Evolutionary conservation across 2,888 invertebrate genomes (phyloP).

Genomic region (Tryphoninae sp.): DNA sequence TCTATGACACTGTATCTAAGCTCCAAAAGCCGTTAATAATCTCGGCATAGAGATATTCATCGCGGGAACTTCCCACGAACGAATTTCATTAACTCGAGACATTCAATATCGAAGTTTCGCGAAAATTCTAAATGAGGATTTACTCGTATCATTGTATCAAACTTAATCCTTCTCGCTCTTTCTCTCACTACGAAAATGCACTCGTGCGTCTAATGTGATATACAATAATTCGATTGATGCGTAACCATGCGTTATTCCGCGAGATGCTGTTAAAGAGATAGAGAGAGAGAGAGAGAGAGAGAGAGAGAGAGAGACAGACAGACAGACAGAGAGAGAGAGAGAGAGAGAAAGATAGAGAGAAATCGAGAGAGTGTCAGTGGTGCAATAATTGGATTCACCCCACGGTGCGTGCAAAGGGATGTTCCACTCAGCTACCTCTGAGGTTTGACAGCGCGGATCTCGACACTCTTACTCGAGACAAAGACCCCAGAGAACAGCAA

Average conservation of each 20-base stretch:
- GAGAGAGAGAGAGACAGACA: too few relatives aligned
- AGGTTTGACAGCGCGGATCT: constrained; percentile 34
- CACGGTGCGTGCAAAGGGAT: background rate
- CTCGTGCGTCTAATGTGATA: too few relatives aligned
- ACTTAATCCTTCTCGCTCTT: too few relatives aligned
- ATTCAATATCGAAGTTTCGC: background rate
- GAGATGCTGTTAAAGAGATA: background rate
- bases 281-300: too few relatives aligned
- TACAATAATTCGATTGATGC: constrained; percentile 1
- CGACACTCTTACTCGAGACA: background rate
- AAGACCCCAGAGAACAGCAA: constrained; percentile 2
- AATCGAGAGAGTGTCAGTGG: background rate
- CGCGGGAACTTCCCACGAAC: constrained; percentile 19
- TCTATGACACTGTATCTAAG: constrained; percentile 20
- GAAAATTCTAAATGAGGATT: background rate
- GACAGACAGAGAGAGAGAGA: too few relatives aligned
- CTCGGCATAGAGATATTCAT: constrained; percentile 35
- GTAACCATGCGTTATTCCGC: constrained; percentile 18
- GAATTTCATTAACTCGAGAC: constrained; percentile 38
- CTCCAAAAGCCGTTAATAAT: constrained; percentile 30
- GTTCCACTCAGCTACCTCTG: constrained; percentile 37
- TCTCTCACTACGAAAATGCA: too few relatives aligned
- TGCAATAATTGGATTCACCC: background rate
- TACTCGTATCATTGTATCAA: too few relatives aligned
- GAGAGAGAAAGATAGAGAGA: too few relatives aligned